phyloP scores from a whole-genome alignment of 53 echinoderm and acorn worm genomes.

The Paelopatides confundens region DNA sequence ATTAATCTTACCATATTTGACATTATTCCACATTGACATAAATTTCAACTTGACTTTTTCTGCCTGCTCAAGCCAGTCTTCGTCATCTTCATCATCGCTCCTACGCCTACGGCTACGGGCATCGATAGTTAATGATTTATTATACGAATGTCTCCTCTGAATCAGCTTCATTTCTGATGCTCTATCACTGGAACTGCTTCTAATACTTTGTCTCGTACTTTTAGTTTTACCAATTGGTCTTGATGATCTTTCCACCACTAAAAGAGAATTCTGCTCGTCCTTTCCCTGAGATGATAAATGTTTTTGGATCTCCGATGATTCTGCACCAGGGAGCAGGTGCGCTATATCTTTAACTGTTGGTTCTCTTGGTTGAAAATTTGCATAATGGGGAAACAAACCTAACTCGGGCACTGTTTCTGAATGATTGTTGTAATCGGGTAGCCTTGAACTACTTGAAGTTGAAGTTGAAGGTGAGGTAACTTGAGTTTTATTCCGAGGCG shows the following conservation, averaged over 20 bases:
- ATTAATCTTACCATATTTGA: constrained; percentile 92
- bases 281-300: neutral
- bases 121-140: constrained; percentile 72
- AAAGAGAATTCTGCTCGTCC: neutral
- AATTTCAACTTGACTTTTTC: constrained; percentile 92
- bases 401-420: constrained; percentile 27
- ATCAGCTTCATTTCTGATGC: constrained; percentile 59
- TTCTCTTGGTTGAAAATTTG: constrained; percentile 23
- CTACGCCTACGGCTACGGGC: neutral
- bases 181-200: constrained; percentile 91
- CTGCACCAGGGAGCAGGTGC: neutral
- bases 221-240: neutral
- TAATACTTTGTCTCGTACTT: constrained; percentile 45
- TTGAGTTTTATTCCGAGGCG: neutral
- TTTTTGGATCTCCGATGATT: neutral
- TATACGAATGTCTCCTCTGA: constrained; percentile 57
- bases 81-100: constrained; percentile 60
- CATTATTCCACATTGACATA: constrained; percentile 97
- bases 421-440: neutral
- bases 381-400: constrained; percentile 32
- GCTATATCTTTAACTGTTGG: constrained; percentile 7
- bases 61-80: constrained; percentile 67
- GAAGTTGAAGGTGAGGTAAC: neutral
- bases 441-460: neutral
- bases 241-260: neutral